Evolutionary conservation across 2,113 vertebrate genomes (phyloP), one percentile per base, ranked within the genome.

Genomic region (Ammodramus savannarum): DNA sequence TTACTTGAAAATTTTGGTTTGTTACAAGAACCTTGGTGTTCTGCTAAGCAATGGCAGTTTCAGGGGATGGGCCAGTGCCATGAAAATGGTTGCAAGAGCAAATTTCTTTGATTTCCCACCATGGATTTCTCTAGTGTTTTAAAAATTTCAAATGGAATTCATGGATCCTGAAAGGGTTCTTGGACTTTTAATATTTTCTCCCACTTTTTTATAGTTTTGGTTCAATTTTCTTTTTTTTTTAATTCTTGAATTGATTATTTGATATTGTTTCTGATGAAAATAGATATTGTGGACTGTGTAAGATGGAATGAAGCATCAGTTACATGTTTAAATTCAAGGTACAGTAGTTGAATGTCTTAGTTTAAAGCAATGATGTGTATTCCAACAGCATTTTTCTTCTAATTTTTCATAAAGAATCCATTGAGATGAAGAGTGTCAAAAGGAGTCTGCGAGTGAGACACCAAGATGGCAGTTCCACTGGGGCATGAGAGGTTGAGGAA

Each of bases 351-450:
- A 97, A 93, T 98, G 89, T 96, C 87, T 95, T 85, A 94, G 95
- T 97, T 95, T 92, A 97, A 97, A 95, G 92, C 87, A 97, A 93
- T 98, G 93, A 98, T 97, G 97, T 97, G 95, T 98, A 98, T 99
- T 99, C 98, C 98, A 98, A 98, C 97, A 98, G 97, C 96, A 90
- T 97, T 97, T 99, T 99, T 98, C 97, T 98, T 98, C 99, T 98
- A 98, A 98, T 98, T 98, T 98, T 99, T 98, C 97, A 98, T 99
- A 98, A 99, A 99, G 99, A 99, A 98, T 96, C 98, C 98, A 98
- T 95, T 98, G 97, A 98, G 97, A 98, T 97, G 98, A 98, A 99
- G 98, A 98, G 98, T 98, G 90, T 97, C 98, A 98, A 98, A 98
- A 98, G 98, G 98, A 99, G 95, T 98, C 98, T 97, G 93, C 99